Base-by-base conservation (phyloP, 92 coral and sea anemone genomes). In the Heteractis magnifica region DNA sequence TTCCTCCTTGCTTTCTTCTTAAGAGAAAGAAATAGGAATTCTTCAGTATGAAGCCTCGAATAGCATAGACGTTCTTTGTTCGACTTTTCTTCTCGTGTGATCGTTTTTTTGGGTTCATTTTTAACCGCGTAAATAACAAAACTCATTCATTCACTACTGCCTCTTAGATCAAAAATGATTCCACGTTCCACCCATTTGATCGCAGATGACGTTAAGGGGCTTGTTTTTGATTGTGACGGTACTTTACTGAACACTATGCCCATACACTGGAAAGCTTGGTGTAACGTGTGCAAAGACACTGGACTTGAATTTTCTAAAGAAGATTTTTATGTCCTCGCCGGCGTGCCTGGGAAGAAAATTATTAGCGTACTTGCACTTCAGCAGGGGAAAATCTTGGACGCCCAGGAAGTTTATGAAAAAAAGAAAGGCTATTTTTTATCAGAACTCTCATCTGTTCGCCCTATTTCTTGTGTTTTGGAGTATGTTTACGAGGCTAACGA, bases 241-340 rank as follows among this genome's bases (percentile, higher is more conserved):
- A 97, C 99, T 10, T 86, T 97, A 19, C 84, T 97, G 13, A 93
- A 97, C 79, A 97, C 99, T 6, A 97, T 97, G 98, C 99, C 99
- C 3, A 83, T 94, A 60, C 99, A 97, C 81, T 92, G 98, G 97
- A 88, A 78, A 77, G 99, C 99, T 16, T 97, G 99, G 99, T 89
- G 91, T 72, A 87, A 92, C 56, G 92, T 97, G 85, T 97, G 99
- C 74, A 74, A 87, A 72, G 99, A 97, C 76, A 94, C 97, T 4
- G 99, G 99, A 53, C 91, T 97, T 6, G 90, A 71, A 26, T 97
- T 87, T 75, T 80, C 73, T 65, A 94, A 92, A 65, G 95, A 88
- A 8, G 95, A 90, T 83, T 97, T 97, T 76, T 90, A 94, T 48
- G 93, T 94, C 50, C 77, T 92, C 49, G 99, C 99, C 51, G 99